Percentiles rank a stretch among this genome's conserved stretches.
phyloP scores from a whole-genome alignment of 2,113 vertebrate genomes.

The Heliornis fulica region DNA sequence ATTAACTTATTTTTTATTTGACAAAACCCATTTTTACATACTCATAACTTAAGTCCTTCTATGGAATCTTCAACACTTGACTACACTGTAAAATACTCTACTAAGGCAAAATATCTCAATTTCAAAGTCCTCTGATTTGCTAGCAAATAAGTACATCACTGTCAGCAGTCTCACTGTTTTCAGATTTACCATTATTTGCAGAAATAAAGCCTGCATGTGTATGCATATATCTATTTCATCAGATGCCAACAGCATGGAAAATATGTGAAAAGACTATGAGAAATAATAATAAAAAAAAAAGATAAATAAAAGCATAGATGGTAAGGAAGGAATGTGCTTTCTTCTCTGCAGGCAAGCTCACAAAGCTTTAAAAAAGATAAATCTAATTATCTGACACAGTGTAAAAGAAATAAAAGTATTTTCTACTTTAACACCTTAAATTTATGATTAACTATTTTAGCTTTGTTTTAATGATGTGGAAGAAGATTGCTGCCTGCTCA shows the following conservation, averaged over 20 bases:
- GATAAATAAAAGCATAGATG: background rate
- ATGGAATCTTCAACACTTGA: background rate
- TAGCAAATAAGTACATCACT: background rate
- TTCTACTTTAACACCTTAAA: background rate
- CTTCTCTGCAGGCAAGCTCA: background rate
- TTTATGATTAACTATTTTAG: background rate
- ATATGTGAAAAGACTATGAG: background rate
- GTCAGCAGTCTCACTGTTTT: background rate
- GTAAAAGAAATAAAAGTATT: background rate
- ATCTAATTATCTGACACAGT: background rate
- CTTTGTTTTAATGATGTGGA: background rate
- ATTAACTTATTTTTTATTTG: background rate
- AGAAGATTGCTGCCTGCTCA: background rate
- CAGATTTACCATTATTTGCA: background rate
- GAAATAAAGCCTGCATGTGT: background rate
- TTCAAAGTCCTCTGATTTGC: background rate
- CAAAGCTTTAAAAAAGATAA: background rate
- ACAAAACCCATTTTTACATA: background rate
- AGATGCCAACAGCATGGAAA: background rate
- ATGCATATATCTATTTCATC: background rate
- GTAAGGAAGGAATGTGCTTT: background rate
- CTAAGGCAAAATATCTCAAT: background rate
- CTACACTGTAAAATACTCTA: background rate
- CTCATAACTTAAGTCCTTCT: background rate
- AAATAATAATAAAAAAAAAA: background rate